phyloP scores from a whole-genome alignment of 1,140 invertebrate species.

The Rhopalosiphum maidis region DNA sequence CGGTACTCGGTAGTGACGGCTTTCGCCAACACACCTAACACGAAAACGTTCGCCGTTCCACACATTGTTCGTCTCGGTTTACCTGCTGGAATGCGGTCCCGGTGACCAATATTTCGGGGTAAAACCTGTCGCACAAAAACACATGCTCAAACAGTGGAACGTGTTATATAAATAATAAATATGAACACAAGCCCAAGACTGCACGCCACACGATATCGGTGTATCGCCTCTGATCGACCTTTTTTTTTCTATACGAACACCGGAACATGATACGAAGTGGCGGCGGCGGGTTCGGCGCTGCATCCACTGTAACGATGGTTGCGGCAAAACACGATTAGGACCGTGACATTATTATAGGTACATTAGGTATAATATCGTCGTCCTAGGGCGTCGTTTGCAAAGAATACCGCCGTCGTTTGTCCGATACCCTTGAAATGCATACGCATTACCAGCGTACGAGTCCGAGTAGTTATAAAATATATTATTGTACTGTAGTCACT shows the following conservation, averaged over 20 bases:
- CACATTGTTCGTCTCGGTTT: not conserved
- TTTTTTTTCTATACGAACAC: not conserved
- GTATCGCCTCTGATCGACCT: not conserved
- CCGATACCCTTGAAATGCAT: not conserved
- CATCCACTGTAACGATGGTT: not conserved
- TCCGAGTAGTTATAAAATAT: not conserved
- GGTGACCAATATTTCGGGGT: not conserved
- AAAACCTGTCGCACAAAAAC: conserved; percentile 10
- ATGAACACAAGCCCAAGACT: not conserved
- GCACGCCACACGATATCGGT: not conserved
- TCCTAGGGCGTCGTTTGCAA: not conserved
- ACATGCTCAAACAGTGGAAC: not conserved
- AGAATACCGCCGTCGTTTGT: not conserved
- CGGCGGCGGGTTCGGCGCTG: not conserved
- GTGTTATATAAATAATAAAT: not conserved
- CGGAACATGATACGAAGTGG: not conserved
- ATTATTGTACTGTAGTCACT: not conserved
- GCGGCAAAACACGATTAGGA: not conserved
- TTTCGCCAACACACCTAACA: not conserved
- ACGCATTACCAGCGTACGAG: not conserved
- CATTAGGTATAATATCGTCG: not conserved
- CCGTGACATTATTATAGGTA: no score
- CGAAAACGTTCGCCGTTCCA: not conserved
- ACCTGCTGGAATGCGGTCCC: not conserved
- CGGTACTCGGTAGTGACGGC: not conserved